Evolutionary conservation across 2,797 vertebrate genomes (phyloP).

Genomic region (Tadarida brasiliensis): DNA sequence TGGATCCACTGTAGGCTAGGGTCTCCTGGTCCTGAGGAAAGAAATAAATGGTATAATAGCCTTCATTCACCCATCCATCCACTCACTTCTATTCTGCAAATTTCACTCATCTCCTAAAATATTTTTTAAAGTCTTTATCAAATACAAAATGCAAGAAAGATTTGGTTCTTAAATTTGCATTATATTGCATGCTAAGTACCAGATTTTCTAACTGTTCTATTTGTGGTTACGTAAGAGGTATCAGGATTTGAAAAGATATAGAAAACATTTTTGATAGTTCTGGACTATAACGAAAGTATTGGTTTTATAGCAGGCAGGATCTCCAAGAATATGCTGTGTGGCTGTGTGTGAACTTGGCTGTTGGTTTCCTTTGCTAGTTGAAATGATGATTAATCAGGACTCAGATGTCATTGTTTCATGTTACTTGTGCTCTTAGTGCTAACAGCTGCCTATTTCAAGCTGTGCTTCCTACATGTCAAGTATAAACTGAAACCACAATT

Average conservation of each 20-base stretch:
- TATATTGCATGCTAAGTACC: background rate
- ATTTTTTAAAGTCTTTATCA: background rate
- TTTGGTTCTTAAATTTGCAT: background rate
- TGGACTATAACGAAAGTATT: background rate
- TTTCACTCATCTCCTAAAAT: background rate
- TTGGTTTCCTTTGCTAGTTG: conserved; percentile 56
- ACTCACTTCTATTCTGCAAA: background rate
- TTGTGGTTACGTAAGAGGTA: conserved; percentile 58
- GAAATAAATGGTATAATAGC: background rate
- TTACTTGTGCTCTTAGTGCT: conserved; percentile 66
- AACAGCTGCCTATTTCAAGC: conserved; percentile 70
- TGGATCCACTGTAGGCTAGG: background rate
- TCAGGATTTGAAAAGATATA: background rate
- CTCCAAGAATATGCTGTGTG: conserved; percentile 34
- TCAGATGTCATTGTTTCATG: conserved; percentile 67
- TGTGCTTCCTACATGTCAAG: conserved; percentile 59
- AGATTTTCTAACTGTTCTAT: background rate
- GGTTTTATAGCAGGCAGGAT: conserved; percentile 58
- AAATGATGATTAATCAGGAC: conserved; percentile 69
- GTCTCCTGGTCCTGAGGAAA: background rate
- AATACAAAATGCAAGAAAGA: rapidly evolving
- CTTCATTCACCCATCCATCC: background rate
- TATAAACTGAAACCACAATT: conserved; percentile 65
- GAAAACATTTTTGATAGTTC: conserved; percentile 40
- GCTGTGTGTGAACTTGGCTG: conserved; percentile 44